These are phyloP conservation scores for Netelia melanura DNA, from an alignment of 2,888 invertebrate species.

Conservation along the genomic window DNA sequence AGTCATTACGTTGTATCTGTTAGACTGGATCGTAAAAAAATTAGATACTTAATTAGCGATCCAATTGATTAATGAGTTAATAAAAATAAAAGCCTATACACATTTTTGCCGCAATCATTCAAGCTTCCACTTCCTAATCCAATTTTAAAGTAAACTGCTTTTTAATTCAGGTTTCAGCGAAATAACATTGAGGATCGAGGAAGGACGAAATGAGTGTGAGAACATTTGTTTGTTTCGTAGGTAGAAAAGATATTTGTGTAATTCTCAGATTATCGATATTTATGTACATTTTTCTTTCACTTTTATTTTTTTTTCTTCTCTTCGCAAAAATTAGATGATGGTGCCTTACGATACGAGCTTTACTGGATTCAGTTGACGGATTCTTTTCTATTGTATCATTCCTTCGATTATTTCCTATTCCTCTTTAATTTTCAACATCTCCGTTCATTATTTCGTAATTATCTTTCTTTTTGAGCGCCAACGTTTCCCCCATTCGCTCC, in stretches of 20 bases:
- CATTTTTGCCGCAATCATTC: constrained; percentile 8
- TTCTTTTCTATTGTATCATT: constrained; percentile 8
- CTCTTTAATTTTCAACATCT: neutral
- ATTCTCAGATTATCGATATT: constrained; percentile 64
- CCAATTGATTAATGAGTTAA: constrained; percentile 16
- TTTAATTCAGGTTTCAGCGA: neutral
- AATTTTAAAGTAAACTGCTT: neutral
- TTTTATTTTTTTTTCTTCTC: constrained; percentile 22
- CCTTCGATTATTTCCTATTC: too few relatives aligned
- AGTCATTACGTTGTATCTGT: constrained; percentile 29
- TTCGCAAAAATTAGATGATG: constrained; percentile 58
- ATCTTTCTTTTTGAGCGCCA: neutral
- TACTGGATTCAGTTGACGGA: constrained; percentile 56
- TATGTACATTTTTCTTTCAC: constrained; percentile 62
- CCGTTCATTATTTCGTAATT: neutral
- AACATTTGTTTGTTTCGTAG: constrained; percentile 31
- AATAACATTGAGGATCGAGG: neutral
- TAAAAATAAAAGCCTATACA: neutral
- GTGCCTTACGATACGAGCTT: constrained; percentile 56
- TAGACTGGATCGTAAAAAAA: constrained; percentile 18
- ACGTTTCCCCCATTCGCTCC: neutral
- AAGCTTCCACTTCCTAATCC: neutral
- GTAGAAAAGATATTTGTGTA: constrained; percentile 67
- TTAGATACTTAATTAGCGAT: constrained; percentile 28
- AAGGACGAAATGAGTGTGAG: constrained; percentile 13